Evolutionary conservation across 2,113 vertebrate genomes (phyloP).

Genomic region (Ploceus nigricollis): DNA sequence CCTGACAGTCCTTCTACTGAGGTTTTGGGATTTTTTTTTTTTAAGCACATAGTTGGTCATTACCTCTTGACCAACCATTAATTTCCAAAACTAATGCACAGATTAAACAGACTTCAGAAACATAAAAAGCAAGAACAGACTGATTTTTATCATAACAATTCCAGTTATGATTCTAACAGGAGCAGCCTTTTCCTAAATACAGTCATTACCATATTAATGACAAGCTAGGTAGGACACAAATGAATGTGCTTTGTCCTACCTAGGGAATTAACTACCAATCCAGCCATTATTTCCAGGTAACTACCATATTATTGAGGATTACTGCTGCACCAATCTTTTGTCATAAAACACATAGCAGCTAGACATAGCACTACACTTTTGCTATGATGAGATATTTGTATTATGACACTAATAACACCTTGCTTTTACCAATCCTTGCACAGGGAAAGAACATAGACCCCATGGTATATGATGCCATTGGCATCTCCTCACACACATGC

Average conservation of each 20-base stretch:
- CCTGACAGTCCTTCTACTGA: neutral
- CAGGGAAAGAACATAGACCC: neutral
- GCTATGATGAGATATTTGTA: neutral
- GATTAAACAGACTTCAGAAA: neutral
- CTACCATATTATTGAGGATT: neutral
- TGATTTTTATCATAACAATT: neutral
- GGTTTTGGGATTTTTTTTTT: neutral
- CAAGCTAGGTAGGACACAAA: neutral
- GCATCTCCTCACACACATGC: neutral
- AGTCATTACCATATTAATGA: conserved; percentile 9
- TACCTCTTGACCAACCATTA: neutral
- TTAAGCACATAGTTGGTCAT: neutral
- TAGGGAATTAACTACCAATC: neutral
- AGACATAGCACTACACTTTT: neutral
- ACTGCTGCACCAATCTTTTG: conserved; percentile 31
- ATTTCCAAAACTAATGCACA: neutral
- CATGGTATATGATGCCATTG: neutral
- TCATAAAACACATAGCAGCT: neutral
- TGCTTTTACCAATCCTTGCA: neutral
- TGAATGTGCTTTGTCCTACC: neutral
- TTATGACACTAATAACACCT: neutral
- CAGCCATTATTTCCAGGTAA: conserved; percentile 26
- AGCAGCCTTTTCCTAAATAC: neutral
- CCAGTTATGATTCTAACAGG: neutral
- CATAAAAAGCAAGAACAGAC: neutral